Conservation (phyloP, 1,140 invertebrate species). For the Paraescarpia echinospica region DNA sequence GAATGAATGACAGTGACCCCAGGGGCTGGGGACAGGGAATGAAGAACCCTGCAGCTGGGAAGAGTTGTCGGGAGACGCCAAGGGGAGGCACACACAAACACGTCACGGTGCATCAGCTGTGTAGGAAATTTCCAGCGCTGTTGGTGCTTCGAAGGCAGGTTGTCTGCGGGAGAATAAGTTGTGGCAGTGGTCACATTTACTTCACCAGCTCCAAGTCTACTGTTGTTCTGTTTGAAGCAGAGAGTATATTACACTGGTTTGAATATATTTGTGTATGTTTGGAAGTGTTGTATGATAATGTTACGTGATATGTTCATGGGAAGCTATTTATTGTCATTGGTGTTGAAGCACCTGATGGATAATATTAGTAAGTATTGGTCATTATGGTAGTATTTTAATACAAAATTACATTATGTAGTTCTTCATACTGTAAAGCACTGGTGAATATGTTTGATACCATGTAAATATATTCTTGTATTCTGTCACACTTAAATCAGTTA, state of each 20-base stretch:
- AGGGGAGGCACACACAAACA: neutral
- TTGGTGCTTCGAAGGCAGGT: neutral
- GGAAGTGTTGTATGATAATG: neutral
- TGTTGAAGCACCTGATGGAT: neutral
- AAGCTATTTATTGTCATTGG: neutral
- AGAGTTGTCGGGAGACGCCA: neutral
- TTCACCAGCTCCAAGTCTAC: neutral
- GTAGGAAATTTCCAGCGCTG: neutral
- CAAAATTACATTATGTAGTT: neutral
- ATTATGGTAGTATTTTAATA: neutral
- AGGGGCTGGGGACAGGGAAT: neutral
- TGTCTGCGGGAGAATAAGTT: neutral
- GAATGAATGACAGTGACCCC: neutral
- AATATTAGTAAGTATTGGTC: neutral
- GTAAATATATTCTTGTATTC: neutral
- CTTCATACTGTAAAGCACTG: neutral
- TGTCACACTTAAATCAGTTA: neutral
- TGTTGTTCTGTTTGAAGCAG: neutral
- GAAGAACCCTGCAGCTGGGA: neutral
- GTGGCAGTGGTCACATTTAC: neutral
- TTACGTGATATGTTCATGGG: neutral
- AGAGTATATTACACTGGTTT: neutral
- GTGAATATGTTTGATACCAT: neutral
- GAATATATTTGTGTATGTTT: neutral
- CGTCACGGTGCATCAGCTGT: neutral